Percentiles rank a stretch among this genome's conserved stretches.
phyloP scores from a whole-genome alignment of 2,113 vertebrate genomes.

The Reinhardtius hippoglossoides region DNA sequence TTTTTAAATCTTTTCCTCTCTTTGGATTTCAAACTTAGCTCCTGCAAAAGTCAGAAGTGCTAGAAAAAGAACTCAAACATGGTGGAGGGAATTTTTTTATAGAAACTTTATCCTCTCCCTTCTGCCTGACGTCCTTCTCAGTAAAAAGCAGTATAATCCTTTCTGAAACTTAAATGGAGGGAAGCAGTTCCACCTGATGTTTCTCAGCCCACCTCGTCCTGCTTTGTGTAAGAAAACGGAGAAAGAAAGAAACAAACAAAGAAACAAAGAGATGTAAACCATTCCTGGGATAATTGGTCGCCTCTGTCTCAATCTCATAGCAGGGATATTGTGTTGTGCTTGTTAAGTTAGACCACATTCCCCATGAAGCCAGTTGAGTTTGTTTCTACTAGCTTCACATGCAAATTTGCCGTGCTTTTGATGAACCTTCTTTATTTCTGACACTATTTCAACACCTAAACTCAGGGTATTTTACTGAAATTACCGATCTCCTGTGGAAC shows the following conservation, averaged over 20 bases:
- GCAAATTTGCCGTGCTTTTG: background rate
- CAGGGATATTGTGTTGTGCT: constrained; percentile 27
- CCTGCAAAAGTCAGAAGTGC: background rate
- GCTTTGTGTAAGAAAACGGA: too few relatives aligned
- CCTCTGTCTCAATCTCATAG: background rate
- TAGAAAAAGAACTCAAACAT: background rate
- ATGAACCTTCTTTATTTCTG: background rate
- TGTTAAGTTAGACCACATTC: constrained; percentile 15
- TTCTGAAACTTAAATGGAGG: background rate
- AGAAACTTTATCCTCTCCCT: background rate
- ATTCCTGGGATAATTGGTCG: background rate
- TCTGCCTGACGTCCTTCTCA: background rate
- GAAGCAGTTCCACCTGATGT: too few relatives aligned
- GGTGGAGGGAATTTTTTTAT: background rate
- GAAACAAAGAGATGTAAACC: background rate
- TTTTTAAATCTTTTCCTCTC: background rate
- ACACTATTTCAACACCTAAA: background rate
- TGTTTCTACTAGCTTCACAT: too few relatives aligned
- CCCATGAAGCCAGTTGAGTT: constrained; percentile 1
- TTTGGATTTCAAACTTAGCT: background rate
- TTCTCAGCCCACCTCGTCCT: too few relatives aligned
- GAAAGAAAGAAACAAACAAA: background rate
- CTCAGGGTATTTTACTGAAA: background rate
- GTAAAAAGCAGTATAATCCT: background rate
- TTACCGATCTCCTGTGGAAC: background rate